Percentiles rank a stretch among this genome's conserved stretches.
phyloP scores from a whole-genome alignment of 2,888 invertebrate genomes.

The Periphyllus acericola region DNA sequence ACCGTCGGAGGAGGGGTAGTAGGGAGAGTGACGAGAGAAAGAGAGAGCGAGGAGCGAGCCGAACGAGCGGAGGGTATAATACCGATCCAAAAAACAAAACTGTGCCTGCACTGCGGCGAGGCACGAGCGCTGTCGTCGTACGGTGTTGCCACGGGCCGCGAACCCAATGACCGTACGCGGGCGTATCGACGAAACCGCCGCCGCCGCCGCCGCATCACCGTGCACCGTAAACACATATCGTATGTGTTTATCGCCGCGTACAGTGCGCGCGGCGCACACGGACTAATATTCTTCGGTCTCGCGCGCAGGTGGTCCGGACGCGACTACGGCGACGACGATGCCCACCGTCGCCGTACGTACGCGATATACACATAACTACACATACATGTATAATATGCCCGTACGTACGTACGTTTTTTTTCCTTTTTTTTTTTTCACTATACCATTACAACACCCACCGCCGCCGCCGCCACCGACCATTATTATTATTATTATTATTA shows the following conservation, averaged over 20 bases:
- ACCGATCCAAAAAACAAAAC: constrained; percentile 55
- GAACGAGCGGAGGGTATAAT: constrained; percentile 32
- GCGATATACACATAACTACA: background rate
- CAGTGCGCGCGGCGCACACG: constrained; percentile 10
- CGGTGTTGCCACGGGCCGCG: constrained; percentile 56
- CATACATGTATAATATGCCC: background rate
- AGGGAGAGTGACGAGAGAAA: background rate
- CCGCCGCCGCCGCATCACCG: background rate
- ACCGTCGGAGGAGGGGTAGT: background rate
- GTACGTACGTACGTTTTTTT: background rate
- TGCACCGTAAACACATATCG: background rate
- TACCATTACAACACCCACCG: constrained; percentile 35
- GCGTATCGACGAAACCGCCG: background rate
- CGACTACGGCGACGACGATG: constrained; percentile 24
- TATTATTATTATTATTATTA: background rate
- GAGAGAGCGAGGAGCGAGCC: background rate
- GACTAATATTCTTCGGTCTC: constrained; percentile 26
- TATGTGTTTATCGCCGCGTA: background rate
- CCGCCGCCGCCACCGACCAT: background rate
- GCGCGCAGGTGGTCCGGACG: constrained; percentile 59
- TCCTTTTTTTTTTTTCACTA: background rate
- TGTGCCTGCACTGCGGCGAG: constrained; percentile 54
- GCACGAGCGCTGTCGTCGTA: constrained; percentile 28
- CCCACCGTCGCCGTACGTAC: constrained; percentile 10
- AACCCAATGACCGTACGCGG: constrained; percentile 44